A percentile compares a stretch with the other conserved stretches of the same genome.
Conservation (phyloP, 2,797 vertebrate genomes). For the Tenualosa ilisha region DNA sequence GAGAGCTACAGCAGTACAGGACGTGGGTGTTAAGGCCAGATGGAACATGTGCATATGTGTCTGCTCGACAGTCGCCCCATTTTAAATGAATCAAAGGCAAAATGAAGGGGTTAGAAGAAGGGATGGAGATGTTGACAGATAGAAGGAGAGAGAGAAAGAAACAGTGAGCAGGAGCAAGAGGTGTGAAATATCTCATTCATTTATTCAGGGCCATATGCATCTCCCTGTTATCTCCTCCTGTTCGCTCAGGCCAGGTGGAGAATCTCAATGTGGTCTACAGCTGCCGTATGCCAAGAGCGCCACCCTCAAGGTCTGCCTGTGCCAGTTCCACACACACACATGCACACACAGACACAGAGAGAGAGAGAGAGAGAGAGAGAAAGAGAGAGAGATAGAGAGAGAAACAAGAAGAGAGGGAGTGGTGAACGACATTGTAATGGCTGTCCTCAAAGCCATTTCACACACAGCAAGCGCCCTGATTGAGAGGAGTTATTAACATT, state of each 20-base stretch:
- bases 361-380: neutral
- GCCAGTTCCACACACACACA: constrained; percentile 28
- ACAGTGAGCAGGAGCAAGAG: neutral
- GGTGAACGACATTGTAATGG: constrained; percentile 38
- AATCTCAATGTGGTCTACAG: constrained; percentile 22
- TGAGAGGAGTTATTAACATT: constrained; percentile 17
- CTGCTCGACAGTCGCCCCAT: neutral
- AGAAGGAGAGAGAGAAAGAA: neutral
- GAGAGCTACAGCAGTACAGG: too few relatives aligned
- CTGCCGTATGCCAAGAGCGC: constrained; percentile 15
- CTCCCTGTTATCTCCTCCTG: constrained; percentile 12
- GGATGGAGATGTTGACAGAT: neutral
- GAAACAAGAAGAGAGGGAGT: too few relatives aligned
- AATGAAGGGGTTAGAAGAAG: neutral
- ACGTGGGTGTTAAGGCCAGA: too few relatives aligned
- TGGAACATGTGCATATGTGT: constrained; percentile 8
- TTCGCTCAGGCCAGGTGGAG: constrained; percentile 8
- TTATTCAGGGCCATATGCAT: constrained; percentile 27
- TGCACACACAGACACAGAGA: constrained; percentile 14
- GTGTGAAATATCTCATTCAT: neutral
- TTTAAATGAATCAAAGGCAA: neutral
- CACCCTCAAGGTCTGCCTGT: neutral
- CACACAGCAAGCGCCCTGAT: constrained; percentile 25
- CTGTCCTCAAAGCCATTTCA: constrained; percentile 34
- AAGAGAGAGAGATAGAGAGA: too few relatives aligned